phyloP scores from a whole-genome alignment of 2,113 vertebrate species.

The Rutilus rutilus region DNA sequence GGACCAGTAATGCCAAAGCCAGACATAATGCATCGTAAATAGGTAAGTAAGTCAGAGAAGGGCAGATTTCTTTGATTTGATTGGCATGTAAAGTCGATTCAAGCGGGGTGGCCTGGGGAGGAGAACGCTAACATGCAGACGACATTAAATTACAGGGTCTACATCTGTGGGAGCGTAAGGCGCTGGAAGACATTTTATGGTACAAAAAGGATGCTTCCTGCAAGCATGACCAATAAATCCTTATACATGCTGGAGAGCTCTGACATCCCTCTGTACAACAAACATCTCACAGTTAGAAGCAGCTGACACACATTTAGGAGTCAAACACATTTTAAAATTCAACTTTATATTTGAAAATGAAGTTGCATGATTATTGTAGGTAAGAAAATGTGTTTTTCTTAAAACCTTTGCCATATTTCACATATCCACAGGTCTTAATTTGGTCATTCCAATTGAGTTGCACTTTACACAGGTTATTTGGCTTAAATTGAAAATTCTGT shows the following conservation, averaged over 20 bases:
- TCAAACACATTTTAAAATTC: background rate
- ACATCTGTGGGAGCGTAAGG: slow-evolving; percentile 68
- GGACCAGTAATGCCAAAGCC: background rate
- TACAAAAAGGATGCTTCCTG: slow-evolving; percentile 45
- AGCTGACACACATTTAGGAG: background rate
- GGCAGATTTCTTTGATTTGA: slow-evolving; percentile 14
- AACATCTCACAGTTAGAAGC: slow-evolving; percentile 25
- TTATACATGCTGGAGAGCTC: slow-evolving; percentile 25
- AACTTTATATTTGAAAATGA: background rate
- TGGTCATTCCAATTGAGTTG: no score
- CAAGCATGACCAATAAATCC: slow-evolving; percentile 50
- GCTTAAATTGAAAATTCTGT: no score
- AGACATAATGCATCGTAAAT: slow-evolving; percentile 29
- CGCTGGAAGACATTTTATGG: slow-evolving; percentile 67
- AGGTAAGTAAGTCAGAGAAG: slow-evolving; percentile 22
- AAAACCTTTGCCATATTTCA: background rate
- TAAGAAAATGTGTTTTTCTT: background rate
- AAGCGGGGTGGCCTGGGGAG: slow-evolving; percentile 65
- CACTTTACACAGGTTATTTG: no score
- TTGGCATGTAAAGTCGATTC: slow-evolving; percentile 30
- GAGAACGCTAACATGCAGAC: slow-evolving; percentile 65
- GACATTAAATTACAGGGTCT: slow-evolving; percentile 67
- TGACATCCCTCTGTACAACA: slow-evolving; percentile 53
- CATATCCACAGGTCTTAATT: background rate
- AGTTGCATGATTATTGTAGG: background rate